Base-by-base conservation (phyloP, 2,888 invertebrate species). In the Drepanosiphum platanoidis region DNA sequence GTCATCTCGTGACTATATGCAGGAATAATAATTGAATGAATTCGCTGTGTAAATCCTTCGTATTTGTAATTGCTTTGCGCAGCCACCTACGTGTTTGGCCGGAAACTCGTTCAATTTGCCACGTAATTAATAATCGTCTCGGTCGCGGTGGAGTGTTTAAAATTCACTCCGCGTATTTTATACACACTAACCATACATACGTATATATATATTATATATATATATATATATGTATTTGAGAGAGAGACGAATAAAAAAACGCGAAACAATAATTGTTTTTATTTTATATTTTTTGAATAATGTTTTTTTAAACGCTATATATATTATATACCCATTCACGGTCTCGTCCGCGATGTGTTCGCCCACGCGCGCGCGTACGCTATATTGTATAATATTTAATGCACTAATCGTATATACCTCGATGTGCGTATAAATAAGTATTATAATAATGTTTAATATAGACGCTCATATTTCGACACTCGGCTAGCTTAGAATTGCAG, bases 21-120 rank as follows among this genome's bases (percentile, higher is more conserved):
- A 46, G n/a, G n/a, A 79, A 68, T 68, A 46, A 46, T 68, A 74
- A 74, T 58, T 36, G 27, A 75, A 27, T 64, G 39, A 42, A 64
- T 70, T 58, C 36, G 27, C 34, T 15, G 79, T 15, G 79, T 70
- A 32, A 46, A 70, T 70, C 70, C 11, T 80, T 66, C 46, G 42
- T 11, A 30, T 15, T 36, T 36, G 70, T 81, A 81, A 81, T 81
- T 81, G 71, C 66, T 79, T 79, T n/a, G n/a, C 42, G 32, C 46
- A 68, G 32, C 79, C 66, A 68, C 78, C 42, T 79, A 46, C 79
- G 66, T 27, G 34, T 46, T n/a, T 46, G 46, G 66, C 13, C 70
- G 71, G 71, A 81, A 78, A 81, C 70, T 58, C 81, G 71, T 81
- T 58, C 71, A 58, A 81, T 81, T 71, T 58, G 70, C 81, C 79